Evolutionary conservation across 2,113 vertebrate species (phyloP), one percentile per base, ranked within the genome.

Genomic region (Cryptotis parvus): DNA sequence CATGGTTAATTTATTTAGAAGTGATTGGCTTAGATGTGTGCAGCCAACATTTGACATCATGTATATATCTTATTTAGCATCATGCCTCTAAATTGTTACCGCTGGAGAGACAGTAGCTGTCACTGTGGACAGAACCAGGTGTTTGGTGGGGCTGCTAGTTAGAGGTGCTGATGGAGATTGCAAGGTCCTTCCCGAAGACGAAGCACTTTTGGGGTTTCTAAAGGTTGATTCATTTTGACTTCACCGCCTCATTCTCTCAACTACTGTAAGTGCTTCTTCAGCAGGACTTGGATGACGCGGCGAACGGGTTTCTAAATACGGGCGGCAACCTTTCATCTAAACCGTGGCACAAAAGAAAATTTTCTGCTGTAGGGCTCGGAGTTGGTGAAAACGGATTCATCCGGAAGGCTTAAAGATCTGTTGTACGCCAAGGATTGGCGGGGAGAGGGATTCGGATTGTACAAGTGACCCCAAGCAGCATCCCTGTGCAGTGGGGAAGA

Each of bases 1-100:
- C 98, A 98, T 91, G 97, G 97, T 98, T 98, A 97, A 98, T 98
- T 98, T 98, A 97, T 97, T 96, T 97, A 94, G 96, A 96, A 98
- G 97, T 95, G 97, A 98, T 98, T 96, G 98, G 98, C 97, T 98
- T 97, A 93, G 98, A 97, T 93, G 97, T 76, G 96, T 1, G 93
- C 97, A 97, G 98, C 97, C 97, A 58, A 95, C 95, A 92, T 97
- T 90, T 97, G 98, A 97, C 97, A 97, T 84, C 83, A 43, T 94
- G 96, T 81, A 97, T 95, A 95, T 94, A 97, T 97, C 98, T 98
- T 96, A 97, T 96, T 98, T 94, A 97, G 97, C 96, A 93, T 70
- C 94, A 78, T 37, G 95, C 94, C 95, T 93, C 97, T 95, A 96
- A 97, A 96, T 92, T 86, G 96, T 96, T 97, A 93, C 96, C 96